Evolutionary conservation across 2,888 invertebrate genomes (phyloP), one percentile per base, ranked within the genome.

Genomic region (Lasius fuliginosus): DNA sequence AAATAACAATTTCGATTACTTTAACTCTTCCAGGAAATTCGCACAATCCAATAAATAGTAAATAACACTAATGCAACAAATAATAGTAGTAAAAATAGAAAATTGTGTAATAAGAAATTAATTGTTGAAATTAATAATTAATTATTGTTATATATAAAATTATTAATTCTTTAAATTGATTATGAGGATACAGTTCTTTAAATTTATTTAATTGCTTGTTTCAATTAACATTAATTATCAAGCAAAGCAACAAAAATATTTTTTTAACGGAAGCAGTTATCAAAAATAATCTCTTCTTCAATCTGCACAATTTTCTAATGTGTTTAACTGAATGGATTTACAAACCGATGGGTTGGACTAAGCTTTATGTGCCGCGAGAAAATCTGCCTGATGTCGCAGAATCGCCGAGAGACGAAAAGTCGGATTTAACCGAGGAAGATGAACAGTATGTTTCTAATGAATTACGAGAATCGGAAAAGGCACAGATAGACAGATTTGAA

Each of bases 321-420:
- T 94, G 94, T 83, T 90, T 96, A 56, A 96, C 95, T 2, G 96
- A 96, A 88, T 94, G 95, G 1, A 94, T 96, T 36, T 96, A 96
- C 94, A 95, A 95, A 90, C 93, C 96, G 82, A 95, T 95, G 87
- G 95, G 95, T 5, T 94, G 96, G 83, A 96, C 96, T 0, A 95
- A 96, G 1, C 92, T 96, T 8, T 96, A 96, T 87, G 93, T 96
- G 2, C 96, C 96, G 0, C 93, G 93, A 69, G 96, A 96, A 91
- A 95, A 95, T 3, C 88, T 94, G 1, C 90, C 87, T 95, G 95
- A 71, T 97, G 97, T 81, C 18, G 49, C 33, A 8, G 40, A 36
- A 56, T 15, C 42, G 8, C 27, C 60, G 18, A 64, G 1, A 42
- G 12, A 46, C 1, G 23, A 58, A 58, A 58, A 68, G 3, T 1